Percentiles rank a stretch among this genome's conserved stretches.
phyloP scores from a whole-genome alignment of 2,797 vertebrate species.

The Pipistrellus pipistrellus region DNA sequence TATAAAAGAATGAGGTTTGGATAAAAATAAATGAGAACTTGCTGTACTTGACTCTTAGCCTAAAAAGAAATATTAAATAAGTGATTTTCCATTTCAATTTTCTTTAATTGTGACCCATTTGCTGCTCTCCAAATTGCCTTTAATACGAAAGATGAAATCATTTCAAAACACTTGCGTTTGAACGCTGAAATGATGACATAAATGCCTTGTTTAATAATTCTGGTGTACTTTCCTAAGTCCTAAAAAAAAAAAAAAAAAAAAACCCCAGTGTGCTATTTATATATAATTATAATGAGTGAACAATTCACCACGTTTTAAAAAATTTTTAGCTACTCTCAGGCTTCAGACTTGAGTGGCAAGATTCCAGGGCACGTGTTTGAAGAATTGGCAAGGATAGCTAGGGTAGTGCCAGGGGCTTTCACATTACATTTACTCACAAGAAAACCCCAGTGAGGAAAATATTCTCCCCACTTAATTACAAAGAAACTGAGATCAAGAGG shows the following conservation, averaged over 20 bases:
- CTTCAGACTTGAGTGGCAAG: conserved; percentile 49
- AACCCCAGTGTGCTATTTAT: conserved; percentile 39
- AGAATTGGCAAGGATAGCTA: not conserved
- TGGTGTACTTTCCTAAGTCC: conserved; percentile 8
- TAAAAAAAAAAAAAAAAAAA: conserved; percentile 12
- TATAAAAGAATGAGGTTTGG: conserved; percentile 2
- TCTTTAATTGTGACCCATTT: conserved; percentile 60
- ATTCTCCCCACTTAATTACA: conserved; percentile 56
- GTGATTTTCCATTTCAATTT: conserved; percentile 64
- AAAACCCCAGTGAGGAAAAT: conserved; percentile 60
- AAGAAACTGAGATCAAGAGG: conserved; percentile 44
- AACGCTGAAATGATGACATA: conserved; percentile 35
- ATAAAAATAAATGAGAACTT: conserved; percentile 61
- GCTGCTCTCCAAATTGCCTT: conserved; percentile 61
- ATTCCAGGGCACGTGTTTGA: conserved; percentile 69
- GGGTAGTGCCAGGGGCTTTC: conserved; percentile 38
- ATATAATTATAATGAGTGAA: conserved; percentile 61
- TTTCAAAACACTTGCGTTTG: conserved; percentile 57
- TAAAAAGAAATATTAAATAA: conserved; percentile 68
- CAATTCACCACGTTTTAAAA: conserved; percentile 55
- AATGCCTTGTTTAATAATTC: conserved; percentile 56
- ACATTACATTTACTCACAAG: conserved; percentile 1
- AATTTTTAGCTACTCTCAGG: conserved; percentile 50
- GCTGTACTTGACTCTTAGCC: conserved; percentile 55
- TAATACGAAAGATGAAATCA: conserved; percentile 70